Evolutionary conservation across 2,797 vertebrate genomes (phyloP).

Genomic region (Chaetodon trifasciatus): DNA sequence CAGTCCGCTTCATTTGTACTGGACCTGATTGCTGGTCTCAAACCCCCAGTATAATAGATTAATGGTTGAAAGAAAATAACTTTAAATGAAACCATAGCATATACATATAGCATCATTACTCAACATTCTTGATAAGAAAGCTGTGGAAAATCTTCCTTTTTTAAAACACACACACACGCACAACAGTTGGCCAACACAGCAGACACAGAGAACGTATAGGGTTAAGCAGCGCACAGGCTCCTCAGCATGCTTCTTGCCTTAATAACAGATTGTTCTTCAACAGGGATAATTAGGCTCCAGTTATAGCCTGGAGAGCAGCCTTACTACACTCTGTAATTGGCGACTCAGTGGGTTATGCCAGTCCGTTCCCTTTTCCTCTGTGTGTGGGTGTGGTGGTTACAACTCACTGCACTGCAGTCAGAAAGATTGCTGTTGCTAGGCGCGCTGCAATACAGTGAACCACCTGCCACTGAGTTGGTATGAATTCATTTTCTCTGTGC

Average conservation of each 20-base stretch:
- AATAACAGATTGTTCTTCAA: conserved; percentile 86
- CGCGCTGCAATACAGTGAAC: conserved; percentile 65
- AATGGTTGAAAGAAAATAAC: not conserved
- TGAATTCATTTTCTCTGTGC: conserved; percentile 62
- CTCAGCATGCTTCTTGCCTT: conserved; percentile 68
- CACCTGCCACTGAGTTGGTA: conserved; percentile 68
- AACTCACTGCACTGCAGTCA: conserved; percentile 83
- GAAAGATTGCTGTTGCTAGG: conserved; percentile 81
- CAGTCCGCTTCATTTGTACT: conserved; percentile 28
- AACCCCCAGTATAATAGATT: not conserved
- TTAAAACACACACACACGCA: too few species aligned
- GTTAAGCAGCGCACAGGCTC: conserved; percentile 63
- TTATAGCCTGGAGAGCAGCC: conserved; percentile 83
- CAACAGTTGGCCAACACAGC: conserved; percentile 4
- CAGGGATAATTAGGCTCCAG: conserved; percentile 87
- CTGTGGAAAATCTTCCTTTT: not conserved
- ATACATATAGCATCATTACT: not conserved
- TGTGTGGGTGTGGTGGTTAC: conserved; percentile 81
- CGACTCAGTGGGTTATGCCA: conserved; percentile 81
- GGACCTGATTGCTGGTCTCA: conserved; percentile 27
- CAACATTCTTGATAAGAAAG: not conserved
- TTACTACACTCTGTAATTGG: conserved; percentile 87
- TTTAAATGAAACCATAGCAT: not conserved
- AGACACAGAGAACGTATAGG: conserved; percentile 39
- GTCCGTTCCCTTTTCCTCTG: conserved; percentile 67